Percentiles rank a stretch among this genome's conserved stretches.
Conservation (phyloP, 2,113 vertebrate species). For the pig (Sus scrofa) region DNA sequence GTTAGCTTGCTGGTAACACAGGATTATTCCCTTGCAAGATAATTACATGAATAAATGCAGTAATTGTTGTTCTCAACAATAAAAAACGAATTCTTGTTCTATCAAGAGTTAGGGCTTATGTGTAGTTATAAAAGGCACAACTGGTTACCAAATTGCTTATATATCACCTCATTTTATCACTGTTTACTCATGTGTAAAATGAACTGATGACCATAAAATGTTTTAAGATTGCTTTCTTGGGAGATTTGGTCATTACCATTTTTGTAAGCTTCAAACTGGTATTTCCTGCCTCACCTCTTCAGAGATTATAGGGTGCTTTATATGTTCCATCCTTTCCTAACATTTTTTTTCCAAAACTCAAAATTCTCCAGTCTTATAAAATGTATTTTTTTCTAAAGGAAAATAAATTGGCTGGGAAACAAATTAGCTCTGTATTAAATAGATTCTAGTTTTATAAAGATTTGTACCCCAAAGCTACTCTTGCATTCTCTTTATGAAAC, state of each 20-base stretch:
- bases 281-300: slow-evolving; percentile 61
- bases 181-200: slow-evolving; percentile 72
- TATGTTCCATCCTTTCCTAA: slow-evolving; percentile 49
- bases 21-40: neutral
- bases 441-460: slow-evolving; percentile 9
- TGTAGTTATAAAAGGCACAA: slow-evolving; percentile 8
- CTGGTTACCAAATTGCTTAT: slow-evolving; percentile 24
- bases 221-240: slow-evolving; percentile 65
- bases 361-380: neutral
- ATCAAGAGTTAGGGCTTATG: neutral
- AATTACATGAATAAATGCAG: slow-evolving; percentile 1
- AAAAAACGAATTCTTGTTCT: slow-evolving; percentile 1
- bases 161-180: slow-evolving; percentile 67
- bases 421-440: slow-evolving; percentile 7
- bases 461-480: neutral
- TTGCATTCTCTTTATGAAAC: neutral
- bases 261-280: slow-evolving; percentile 72
- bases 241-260: slow-evolving; percentile 48
- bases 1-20: neutral
- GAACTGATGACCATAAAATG: slow-evolving; percentile 68
- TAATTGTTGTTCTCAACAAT: neutral
- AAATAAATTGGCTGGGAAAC: neutral
- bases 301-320: slow-evolving; percentile 58
- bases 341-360: neutral
- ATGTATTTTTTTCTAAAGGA: slow-evolving; percentile 14